Base-by-base conservation (phyloP, 2,797 vertebrate species). In the Pelochelys cantorii region DNA sequence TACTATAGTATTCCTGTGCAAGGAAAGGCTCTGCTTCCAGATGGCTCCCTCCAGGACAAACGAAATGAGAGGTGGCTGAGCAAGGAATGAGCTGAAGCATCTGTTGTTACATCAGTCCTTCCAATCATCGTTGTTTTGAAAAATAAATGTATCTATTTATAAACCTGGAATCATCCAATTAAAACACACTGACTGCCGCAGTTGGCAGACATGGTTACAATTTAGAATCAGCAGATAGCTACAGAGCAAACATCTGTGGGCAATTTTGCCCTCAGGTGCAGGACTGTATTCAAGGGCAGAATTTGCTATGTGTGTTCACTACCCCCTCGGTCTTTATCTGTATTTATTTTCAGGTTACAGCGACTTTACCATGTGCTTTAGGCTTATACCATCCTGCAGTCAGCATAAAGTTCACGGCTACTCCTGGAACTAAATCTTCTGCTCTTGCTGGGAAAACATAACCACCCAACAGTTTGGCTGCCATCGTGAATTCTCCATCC, bases 321-420 rank as follows among this genome's bases (percentile, higher is more conserved):
- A 29, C 68, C 23, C 37, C 42, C 34, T 48, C 34, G 17, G 23
- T n/a, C 54, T 60, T 81, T 87, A 81, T 57, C 90, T 84, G 65
- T 29, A 57, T 84, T 86, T 86, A 85, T 18, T 34, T 88, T 42
- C 29, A 88, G 9, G 5, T 59, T 82, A 55, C 79, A 91, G 9
- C 55, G 60, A 74, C 48, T 98, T 98, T 97, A 99, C 99, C 99
- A 0, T 99, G 99, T 48, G 99, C 98, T 93, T 98, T 98, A 60
- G 98, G 97, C 96, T 98, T 98, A 97, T 98, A 99, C 89, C 99
- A 98, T 27, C 99, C 99, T 27, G 99, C 98, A 14, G 99, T 99
- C 98, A 99, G 96, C 99, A 99, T 99, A 97, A 99, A 99, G 96
- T 97, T 98, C 11, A 97, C 96, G 17, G 98, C 42, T 84, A 98